Percentiles rank a stretch among this genome's conserved stretches.
These are phyloP conservation scores for Ctenochaetus hawaiiensis DNA, from an alignment of 2,797 vertebrate genomes.

Conservation along the genomic window DNA sequence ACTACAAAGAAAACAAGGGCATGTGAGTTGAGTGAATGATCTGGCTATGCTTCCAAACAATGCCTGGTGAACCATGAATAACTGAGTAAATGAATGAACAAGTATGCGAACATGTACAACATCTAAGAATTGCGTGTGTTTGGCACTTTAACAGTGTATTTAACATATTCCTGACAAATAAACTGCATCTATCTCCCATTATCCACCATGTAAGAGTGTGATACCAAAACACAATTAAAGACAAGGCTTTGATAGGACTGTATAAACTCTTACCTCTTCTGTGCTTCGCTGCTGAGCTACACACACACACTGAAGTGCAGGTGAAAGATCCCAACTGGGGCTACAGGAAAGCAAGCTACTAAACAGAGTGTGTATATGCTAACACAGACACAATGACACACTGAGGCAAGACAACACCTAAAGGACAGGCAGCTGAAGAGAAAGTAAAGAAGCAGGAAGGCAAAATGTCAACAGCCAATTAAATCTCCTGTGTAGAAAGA, in stretches of 20 bases:
- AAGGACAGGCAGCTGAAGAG: conserved; percentile 50
- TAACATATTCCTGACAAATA: neutral
- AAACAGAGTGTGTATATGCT: conserved; percentile 3
- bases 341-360: conserved; percentile 8
- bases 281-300: conserved; percentile 11
- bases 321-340: conserved; percentile 22
- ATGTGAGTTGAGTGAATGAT: neutral
- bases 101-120: conserved; percentile 10
- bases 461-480: conserved; percentile 60
- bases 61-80: neutral
- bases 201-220: too few relatives aligned
- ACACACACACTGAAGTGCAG: conserved; percentile 24
- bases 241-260: neutral
- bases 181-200: too few relatives aligned
- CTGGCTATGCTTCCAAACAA: neutral
- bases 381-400: conserved; percentile 21
- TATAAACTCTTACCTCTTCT: conserved; percentile 61
- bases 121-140: neutral
- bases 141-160: neutral
- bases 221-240: neutral
- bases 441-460: conserved; percentile 36
- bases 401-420: conserved; percentile 8
- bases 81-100: conserved; percentile 26
- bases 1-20: conserved; percentile 16
- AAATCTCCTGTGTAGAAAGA: conserved; percentile 33